Evolutionary conservation across 2,113 vertebrate genomes (phyloP).

Genomic region (Hippocampus mohnikei): DNA sequence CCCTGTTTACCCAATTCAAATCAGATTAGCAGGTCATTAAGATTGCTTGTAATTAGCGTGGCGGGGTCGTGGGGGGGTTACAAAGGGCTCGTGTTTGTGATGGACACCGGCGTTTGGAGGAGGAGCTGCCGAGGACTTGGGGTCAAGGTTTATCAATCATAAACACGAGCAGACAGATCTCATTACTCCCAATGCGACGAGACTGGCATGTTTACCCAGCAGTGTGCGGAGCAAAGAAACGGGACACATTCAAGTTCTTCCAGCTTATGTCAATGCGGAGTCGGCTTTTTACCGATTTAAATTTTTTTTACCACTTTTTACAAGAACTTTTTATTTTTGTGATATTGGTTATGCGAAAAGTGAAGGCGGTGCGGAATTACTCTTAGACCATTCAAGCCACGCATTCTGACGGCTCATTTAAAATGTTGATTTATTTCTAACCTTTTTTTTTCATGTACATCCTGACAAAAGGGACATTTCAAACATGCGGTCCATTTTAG

Average conservation of each 20-base stretch:
- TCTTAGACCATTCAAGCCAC: neutral
- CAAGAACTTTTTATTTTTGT: neutral
- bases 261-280: slow-evolving; percentile 10
- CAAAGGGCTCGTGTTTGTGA: slow-evolving; percentile 11
- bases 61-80: slow-evolving; percentile 1
- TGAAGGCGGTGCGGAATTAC: neutral
- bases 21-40: slow-evolving; percentile 15
- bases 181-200: slow-evolving; percentile 31
- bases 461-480: no score
- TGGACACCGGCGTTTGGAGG: slow-evolving; percentile 21
- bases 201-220: slow-evolving; percentile 67
- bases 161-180: slow-evolving; percentile 62
- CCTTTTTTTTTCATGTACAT: no score
- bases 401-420: neutral
- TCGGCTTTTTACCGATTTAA: no score
- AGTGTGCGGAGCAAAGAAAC: slow-evolving; percentile 62
- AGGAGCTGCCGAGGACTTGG: slow-evolving; percentile 53
- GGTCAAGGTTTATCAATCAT: slow-evolving; percentile 71
- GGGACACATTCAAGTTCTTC: slow-evolving; percentile 9
- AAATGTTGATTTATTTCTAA: neutral
- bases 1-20: slow-evolving; percentile 20
- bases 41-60: slow-evolving; percentile 6
- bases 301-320: no score
- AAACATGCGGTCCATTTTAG: no score
- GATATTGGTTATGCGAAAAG: neutral